These are phyloP conservation scores for Oryzias celebensis DNA, from an alignment of 2,113 vertebrate genomes.

Conservation along the genomic window DNA sequence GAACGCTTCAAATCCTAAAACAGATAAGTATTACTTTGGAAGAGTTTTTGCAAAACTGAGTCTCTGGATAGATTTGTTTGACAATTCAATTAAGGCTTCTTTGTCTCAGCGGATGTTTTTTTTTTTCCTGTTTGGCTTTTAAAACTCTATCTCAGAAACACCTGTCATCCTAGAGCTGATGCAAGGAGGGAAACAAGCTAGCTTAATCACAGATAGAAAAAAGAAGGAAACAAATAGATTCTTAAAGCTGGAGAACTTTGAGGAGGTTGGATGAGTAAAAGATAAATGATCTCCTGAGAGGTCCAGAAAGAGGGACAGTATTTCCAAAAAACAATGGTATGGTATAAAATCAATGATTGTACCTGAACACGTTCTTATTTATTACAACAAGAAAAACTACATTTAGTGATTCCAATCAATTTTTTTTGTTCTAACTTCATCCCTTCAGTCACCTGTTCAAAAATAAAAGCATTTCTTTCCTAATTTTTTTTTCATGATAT, in stretches of 20 bases:
- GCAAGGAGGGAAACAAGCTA: slow-evolving; percentile 35
- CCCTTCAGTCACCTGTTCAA: no score
- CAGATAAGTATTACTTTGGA: slow-evolving; percentile 18
- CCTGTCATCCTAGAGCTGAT: slow-evolving; percentile 55
- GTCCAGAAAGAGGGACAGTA: slow-evolving; percentile 36
- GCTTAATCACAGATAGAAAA: slow-evolving; percentile 35
- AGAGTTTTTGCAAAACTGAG: slow-evolving; percentile 27
- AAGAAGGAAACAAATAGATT: slow-evolving; percentile 3
- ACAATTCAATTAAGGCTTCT: slow-evolving; percentile 61
- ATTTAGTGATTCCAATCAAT: slow-evolving; percentile 5
- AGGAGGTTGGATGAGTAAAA: slow-evolving; percentile 46
- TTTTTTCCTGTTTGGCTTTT: slow-evolving; percentile 38
- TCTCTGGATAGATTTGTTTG: slow-evolving; percentile 55
- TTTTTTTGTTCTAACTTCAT: not conserved
- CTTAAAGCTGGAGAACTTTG: slow-evolving; percentile 43
- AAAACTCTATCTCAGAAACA: slow-evolving; percentile 63
- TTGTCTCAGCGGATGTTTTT: slow-evolving; percentile 50
- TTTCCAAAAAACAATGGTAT: slow-evolving; percentile 46
- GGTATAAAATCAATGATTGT: slow-evolving; percentile 45
- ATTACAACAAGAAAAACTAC: slow-evolving; percentile 19
- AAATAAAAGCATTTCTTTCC: no score
- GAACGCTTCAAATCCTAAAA: slow-evolving; percentile 15
- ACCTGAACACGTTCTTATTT: slow-evolving; percentile 58
- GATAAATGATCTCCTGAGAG: slow-evolving; percentile 44
- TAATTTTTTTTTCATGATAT: no score